Base-by-base conservation (phyloP, 30 jellyfish, hydroid and myxozoan genomes). In the Aurelia sp. region DNA sequence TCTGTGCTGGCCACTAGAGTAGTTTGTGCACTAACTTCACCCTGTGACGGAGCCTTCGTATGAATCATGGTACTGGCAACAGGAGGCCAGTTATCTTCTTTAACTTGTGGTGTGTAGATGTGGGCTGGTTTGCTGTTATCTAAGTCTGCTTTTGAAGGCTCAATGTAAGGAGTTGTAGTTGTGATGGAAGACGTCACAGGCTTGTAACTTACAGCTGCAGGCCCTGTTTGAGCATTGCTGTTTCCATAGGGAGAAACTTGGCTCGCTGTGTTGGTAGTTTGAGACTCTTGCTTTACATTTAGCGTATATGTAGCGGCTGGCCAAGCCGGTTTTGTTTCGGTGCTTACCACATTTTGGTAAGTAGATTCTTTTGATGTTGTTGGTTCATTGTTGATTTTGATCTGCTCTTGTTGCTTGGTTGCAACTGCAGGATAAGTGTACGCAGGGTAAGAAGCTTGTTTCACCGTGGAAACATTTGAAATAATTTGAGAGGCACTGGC, bases 81-180 rank as follows among this genome's bases (percentile, higher is more conserved):
- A 20, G 93, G 93, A 7, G 93, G 93, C 93, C 93, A 84, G 18
- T 73, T 74, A 62, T 84, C 73, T 4, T 41, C 62, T 27, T 59
- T 68, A 13, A 84, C 82, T 35, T 66, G 73, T 3, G 93, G 93
- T 4, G 93, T 84, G 81, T 84, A 84, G 15, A 84, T 22, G 19
- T 83, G 93, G 50, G 40, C 59, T 27, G n/a, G 71, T 17, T 61
- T 40, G 22, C 7, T 35, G 40, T 50, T 57, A 53, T 67, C 16
- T 53, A 74, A 18, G 21, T 71, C 33, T 6, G 58, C 17, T 16
- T n/a, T 35, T 4, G 63, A 8, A 6, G 66, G 65, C 5, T 65
- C 69, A 15, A n/a, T 73, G 15, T 17, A 30, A 17, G 89, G 60
- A 44, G 57, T 19, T 6, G 19, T 10, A 12, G 58, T 64, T 33